These are phyloP conservation scores for Hemiprocne comata DNA, from an alignment of 2,113 vertebrate genomes.

Conservation along the genomic window DNA sequence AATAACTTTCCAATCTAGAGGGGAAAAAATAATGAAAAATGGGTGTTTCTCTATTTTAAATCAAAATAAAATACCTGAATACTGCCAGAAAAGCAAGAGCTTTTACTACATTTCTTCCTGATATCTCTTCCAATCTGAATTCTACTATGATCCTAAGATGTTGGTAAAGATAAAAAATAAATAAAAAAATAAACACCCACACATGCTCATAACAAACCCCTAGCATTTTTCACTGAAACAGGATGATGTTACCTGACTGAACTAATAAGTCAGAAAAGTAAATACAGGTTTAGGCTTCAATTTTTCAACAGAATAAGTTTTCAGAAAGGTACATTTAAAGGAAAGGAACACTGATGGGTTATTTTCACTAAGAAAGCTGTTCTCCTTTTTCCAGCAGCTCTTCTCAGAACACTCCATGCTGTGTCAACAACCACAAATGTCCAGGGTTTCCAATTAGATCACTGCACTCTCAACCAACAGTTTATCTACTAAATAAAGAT, in stretches of 20 bases:
- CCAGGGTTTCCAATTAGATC: neutral
- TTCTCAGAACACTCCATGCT: neutral
- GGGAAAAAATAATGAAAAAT: neutral
- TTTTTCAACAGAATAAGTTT: neutral
- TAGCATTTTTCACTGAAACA: neutral
- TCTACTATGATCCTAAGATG: neutral
- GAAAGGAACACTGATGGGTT: neutral
- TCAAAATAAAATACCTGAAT: neutral
- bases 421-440: neutral
- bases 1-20: neutral
- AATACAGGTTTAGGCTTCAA: neutral
- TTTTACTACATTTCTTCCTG: neutral
- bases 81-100: neutral
- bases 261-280: neutral
- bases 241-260: neutral
- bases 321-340: neutral
- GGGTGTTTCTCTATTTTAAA: neutral
- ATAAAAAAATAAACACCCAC: neutral
- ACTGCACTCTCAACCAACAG: accelerated
- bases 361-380: neutral
- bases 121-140: neutral
- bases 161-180: too few relatives aligned
- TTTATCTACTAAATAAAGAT: neutral
- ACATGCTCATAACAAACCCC: neutral
- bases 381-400: neutral